A percentile compares a stretch with the other conserved stretches of the same genome.
These are phyloP conservation scores for Orientallactaga bullata DNA, from an alignment of 2,113 vertebrate genomes.

Conservation along the genomic window DNA sequence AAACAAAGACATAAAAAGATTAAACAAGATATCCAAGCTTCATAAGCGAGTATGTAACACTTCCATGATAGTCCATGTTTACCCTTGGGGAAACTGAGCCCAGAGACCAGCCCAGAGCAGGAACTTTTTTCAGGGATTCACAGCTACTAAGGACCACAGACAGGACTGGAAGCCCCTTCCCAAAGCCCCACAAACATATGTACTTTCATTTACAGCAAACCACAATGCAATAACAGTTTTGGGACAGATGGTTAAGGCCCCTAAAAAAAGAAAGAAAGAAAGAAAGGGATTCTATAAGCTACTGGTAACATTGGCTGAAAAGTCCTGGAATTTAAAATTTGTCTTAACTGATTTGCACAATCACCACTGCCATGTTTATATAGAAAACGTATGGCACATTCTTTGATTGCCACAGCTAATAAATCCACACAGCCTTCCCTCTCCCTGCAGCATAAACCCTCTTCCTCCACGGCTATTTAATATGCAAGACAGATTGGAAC, in stretches of 20 bases:
- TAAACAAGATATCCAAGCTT: neutral
- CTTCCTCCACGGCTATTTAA: slow-evolving; percentile 76
- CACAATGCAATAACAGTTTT: slow-evolving; percentile 47
- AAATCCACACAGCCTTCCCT: slow-evolving; percentile 51
- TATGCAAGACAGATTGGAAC: slow-evolving; percentile 85
- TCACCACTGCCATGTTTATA: slow-evolving; percentile 40
- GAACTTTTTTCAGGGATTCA: neutral
- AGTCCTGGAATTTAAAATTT: slow-evolving; percentile 66
- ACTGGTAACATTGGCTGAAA: slow-evolving; percentile 50
- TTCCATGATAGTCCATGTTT: neutral
- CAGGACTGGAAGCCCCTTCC: neutral
- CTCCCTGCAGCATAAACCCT: slow-evolving; percentile 49
- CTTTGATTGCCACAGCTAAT: slow-evolving; percentile 69
- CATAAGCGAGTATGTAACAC: neutral
- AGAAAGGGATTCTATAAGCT: slow-evolving; percentile 47
- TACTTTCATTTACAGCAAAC: slow-evolving; percentile 37
- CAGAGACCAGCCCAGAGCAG: neutral
- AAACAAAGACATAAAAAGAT: slow-evolving; percentile 6
- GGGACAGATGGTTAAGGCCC: slow-evolving; percentile 44
- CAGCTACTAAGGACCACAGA: neutral
- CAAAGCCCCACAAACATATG: slow-evolving; percentile 20
- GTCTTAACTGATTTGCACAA: slow-evolving; percentile 62
- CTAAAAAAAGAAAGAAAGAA: neutral
- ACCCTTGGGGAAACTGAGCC: neutral
- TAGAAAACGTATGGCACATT: slow-evolving; percentile 27